A percentile compares a stretch with the other conserved stretches of the same genome.
phyloP scores from a whole-genome alignment of 2,113 vertebrate genomes.

The Asarcornis scutulata region DNA sequence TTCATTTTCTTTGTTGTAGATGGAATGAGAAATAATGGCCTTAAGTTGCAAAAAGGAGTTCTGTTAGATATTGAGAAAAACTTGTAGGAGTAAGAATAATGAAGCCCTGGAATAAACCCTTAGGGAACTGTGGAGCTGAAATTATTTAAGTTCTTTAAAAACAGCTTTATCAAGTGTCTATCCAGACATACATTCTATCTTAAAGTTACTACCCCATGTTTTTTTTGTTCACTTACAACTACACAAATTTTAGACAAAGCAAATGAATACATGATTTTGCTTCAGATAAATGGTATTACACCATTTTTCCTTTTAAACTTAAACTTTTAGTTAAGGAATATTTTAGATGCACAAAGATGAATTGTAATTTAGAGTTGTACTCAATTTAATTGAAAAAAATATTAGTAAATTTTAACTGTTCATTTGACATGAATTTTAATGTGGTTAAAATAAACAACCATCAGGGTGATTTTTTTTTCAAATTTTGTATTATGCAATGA shows the following conservation, averaged over 20 bases:
- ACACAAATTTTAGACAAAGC: not conserved
- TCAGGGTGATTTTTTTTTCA: not conserved
- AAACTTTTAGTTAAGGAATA: not conserved
- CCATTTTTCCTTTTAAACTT: not conserved
- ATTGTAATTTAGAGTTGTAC: not conserved
- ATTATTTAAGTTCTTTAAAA: not conserved
- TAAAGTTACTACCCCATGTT: not conserved
- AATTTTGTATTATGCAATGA: not conserved
- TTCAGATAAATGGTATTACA: not conserved
- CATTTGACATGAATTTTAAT: not conserved
- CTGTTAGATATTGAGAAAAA: not conserved
- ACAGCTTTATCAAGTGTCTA: not conserved
- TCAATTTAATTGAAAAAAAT: not conserved
- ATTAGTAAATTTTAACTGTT: too few relatives aligned
- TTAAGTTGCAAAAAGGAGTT: not conserved
- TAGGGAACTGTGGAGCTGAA: not conserved
- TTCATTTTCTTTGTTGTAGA: not conserved
- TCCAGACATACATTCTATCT: not conserved
- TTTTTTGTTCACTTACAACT: not conserved
- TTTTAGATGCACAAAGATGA: not conserved
- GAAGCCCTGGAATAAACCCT: not conserved
- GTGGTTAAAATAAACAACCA: not conserved
- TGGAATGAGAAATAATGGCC: not conserved
- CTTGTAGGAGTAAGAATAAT: not conserved
- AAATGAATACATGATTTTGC: not conserved